phyloP scores from a whole-genome alignment of 2,113 vertebrate species.

The Phalacrocorax pelagicus region DNA sequence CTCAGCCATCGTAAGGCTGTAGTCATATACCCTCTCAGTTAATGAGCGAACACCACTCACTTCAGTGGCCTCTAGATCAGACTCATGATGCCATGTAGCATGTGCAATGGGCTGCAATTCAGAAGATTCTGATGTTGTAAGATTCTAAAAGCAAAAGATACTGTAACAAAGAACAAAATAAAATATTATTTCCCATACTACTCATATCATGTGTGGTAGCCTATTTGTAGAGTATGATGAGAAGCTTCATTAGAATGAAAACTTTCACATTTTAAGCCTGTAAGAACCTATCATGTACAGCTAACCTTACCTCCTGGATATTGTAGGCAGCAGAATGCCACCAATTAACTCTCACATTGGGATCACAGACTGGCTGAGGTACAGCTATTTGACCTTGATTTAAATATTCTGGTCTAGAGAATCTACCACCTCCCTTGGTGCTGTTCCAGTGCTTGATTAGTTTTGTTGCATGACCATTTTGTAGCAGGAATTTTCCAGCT shows the following conservation, averaged over 20 bases:
- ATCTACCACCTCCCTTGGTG: not conserved
- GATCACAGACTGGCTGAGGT: not conserved
- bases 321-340: not conserved
- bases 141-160: not conserved
- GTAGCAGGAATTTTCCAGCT: not conserved
- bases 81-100: accelerated
- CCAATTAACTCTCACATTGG: not conserved
- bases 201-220: not conserved
- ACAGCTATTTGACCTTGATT: not conserved
- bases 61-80: not conserved
- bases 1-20: not conserved
- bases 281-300: not conserved
- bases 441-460: not conserved
- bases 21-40: not conserved
- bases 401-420: not conserved
- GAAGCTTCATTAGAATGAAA: not conserved
- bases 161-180: not conserved
- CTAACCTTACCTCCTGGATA: not conserved
- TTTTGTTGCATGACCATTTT: not conserved
- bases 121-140: not conserved
- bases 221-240: not conserved
- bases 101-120: not conserved
- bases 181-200: not conserved
- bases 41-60: not conserved
- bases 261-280: not conserved